These are phyloP conservation scores for Microdon myrmicae DNA, from an alignment of 2,888 invertebrate genomes.

Conservation along the genomic window DNA sequence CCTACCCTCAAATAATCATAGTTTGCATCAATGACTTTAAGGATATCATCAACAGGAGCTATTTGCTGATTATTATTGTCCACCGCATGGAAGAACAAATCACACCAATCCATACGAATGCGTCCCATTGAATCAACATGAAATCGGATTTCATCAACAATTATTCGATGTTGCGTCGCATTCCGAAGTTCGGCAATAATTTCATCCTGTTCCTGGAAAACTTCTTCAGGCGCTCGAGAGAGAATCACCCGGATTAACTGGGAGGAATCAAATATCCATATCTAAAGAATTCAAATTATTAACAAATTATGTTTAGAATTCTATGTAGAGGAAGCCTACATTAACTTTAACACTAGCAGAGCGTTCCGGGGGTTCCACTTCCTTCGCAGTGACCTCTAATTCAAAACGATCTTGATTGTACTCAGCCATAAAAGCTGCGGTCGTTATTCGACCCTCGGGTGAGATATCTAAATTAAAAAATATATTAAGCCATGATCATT, in stretches of 20 bases:
- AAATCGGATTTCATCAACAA: conserved; percentile 81
- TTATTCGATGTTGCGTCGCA: conserved; percentile 80
- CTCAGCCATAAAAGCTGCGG: conserved; percentile 85
- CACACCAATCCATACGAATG: conserved; percentile 75
- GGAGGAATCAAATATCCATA: conserved; percentile 89
- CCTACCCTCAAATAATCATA: conserved; percentile 82
- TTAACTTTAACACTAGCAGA: conserved; percentile 81
- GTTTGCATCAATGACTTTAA: conserved; percentile 84
- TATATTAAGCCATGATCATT: background rate
- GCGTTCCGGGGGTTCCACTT: conserved; percentile 80
- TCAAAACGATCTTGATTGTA: conserved; percentile 90
- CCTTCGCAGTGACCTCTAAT: conserved; percentile 84
- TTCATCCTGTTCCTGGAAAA: conserved; percentile 76
- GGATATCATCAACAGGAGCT: conserved; percentile 79
- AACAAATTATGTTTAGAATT: background rate
- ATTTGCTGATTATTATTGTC: conserved; percentile 79
- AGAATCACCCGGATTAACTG: conserved; percentile 86
- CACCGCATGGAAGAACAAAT: conserved; percentile 85
- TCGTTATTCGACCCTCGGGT: conserved; percentile 67
- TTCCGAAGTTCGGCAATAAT: conserved; percentile 79
- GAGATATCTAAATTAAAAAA: conserved; percentile 61
- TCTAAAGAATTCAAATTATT: conserved; percentile 68
- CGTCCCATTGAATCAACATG: conserved; percentile 73
- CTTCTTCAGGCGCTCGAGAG: conserved; percentile 82
- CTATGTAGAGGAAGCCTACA: conserved; percentile 69